Base-by-base conservation (phyloP, 2,113 vertebrate species). In the Antechinus flavipes region DNA sequence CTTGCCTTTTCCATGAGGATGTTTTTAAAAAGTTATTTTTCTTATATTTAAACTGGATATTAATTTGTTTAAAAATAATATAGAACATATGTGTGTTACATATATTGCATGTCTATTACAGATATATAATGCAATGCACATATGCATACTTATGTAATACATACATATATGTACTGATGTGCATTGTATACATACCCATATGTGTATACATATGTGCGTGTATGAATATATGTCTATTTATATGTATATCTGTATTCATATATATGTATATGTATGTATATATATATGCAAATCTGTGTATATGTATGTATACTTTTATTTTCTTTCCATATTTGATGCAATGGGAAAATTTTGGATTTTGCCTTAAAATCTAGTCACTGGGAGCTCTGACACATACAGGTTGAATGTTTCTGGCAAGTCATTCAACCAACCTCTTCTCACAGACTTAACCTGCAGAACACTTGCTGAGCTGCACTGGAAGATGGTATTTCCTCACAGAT, bases 1-100 rank as follows among this genome's bases (percentile, higher is more conserved):
- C 54, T 93, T 93, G 2, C 42, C 52, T 50, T 16, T 54, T 42
- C n/a, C 26, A 54, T 49, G 42, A 90, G 9, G 30, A 54, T 89
- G 91, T 50, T 94, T 50, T 35, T 26, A 94, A 91, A 46, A 94
- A 93, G 11, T 9, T 8, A 68, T 55, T 68, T 94, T 46, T 92
- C 91, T 10, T 93, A 2, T 14, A 84, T 93, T n/a, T 96, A 12
- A 91, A 92, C 27, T 0, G 2, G 27, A 84, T 94, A 10, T 24
- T 95, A 91, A 93, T 91, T 76, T 1, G n/a, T 76, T 95, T 47
- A 93, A 6, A 54, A 92, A 26, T 68, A 93, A 52, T 91, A 94
- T 54, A 76, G 8, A 0, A 11, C 91, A n/a, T 1, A 8, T 56
- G 8, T 0, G 8, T 56, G 8, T 26, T 55, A 23, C 2, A 55